phyloP scores from a whole-genome alignment of 1,140 invertebrate species.

The Chironomus tepperi region DNA sequence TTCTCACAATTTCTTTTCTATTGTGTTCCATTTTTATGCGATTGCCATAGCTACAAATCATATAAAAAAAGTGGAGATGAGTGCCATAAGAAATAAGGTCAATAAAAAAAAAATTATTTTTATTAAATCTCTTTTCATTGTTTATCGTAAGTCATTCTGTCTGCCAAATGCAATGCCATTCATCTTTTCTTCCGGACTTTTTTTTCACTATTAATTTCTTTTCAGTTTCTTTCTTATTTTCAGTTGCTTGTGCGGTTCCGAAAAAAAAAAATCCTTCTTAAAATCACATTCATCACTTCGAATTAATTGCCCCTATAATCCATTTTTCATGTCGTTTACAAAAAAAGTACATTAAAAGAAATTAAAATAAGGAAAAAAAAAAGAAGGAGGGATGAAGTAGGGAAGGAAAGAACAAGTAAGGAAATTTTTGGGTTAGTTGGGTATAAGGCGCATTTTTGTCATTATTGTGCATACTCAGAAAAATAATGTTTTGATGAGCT shows the following conservation, averaged over 20 bases:
- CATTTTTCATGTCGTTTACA: slow-evolving; percentile 13
- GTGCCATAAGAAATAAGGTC: not conserved
- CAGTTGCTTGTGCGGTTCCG: not conserved
- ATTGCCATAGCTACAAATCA: not conserved
- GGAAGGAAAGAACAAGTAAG: not conserved
- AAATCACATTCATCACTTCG: slow-evolving; percentile 12
- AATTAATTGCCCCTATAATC: slow-evolving; percentile 13
- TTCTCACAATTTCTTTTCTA: not conserved
- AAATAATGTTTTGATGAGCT: too few species aligned
- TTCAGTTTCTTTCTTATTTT: too few species aligned
- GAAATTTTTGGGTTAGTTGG: not conserved
- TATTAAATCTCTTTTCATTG: too few species aligned
- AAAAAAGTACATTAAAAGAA: slow-evolving; percentile 15
- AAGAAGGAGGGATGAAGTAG: not conserved
- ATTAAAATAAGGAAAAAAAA: not conserved
- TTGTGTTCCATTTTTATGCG: not conserved
- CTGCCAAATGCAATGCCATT: not conserved
- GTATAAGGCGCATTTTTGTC: too few species aligned
- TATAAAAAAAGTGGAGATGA: not conserved
- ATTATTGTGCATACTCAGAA: too few species aligned
- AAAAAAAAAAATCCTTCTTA: not conserved
- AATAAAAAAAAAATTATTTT: too few species aligned
- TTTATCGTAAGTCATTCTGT: not conserved
- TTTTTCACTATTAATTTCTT: too few species aligned
- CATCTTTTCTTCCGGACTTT: not conserved